Base-by-base conservation (phyloP, 1,140 invertebrate species). In the Dryas iulia region DNA sequence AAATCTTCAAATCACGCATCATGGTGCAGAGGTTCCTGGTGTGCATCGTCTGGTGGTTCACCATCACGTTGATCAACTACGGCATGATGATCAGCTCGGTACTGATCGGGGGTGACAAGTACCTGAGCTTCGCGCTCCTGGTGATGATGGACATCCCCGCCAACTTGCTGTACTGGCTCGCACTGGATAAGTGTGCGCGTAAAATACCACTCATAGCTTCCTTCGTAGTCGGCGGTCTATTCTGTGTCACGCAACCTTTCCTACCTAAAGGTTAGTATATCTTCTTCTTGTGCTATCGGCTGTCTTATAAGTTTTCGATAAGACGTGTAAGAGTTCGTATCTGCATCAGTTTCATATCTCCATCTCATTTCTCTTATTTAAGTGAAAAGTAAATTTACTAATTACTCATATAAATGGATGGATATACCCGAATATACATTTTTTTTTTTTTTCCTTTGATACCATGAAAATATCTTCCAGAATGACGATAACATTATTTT, bases 21-120 rank as follows among this genome's bases (percentile, higher is more conserved):
- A 88, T 90, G 86, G 73, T 90, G 72, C 79, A 84, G 52, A 76
- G 88, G 54, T 88, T 91, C 59, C 78, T 95, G 1, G 94, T 94
- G 28, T 95, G 95, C 66, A 94, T 93, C 64, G 94, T 96, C 75
- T 96, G 94, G 90, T 97, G 95, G 95, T 93, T 95, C 18, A 95
- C 95, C 0, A 94, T 95, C 71, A 94, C 95, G 1, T 94, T 97
- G 61, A 94, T 97, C 8, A 97, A 97, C 84, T 97, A 97, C 78
- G 97, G 96, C 0, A 89, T 98, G 61, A 96, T 96, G 35, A 93
- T 97, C 31, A 96, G 96, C 81, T 94, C 96, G 0, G 96, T 96
- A 6, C 93, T 95, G 35, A 92, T 97, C 33, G 94, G 93, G 28
- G 96, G 96, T 0, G 94, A 92, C 70, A 91, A 94, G 69, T 96